A percentile compares a stretch with the other conserved stretches of the same genome.
Evolutionary conservation across 2,888 invertebrate species (phyloP).

Genomic region (Gymnocheta viridis): DNA sequence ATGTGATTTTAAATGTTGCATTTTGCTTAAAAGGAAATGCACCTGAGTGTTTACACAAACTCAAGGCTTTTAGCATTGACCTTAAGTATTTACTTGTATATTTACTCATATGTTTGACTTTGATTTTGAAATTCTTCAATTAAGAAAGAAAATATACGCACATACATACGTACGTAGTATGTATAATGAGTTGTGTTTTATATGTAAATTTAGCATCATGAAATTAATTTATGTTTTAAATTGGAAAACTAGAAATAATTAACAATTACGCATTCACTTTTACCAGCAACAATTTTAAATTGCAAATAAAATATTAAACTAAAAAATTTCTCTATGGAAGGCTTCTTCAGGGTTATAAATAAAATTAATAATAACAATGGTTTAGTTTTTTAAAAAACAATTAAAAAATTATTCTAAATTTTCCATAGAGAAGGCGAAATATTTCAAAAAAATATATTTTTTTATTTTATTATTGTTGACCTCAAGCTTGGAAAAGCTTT

Average conservation of each 20-base stretch:
- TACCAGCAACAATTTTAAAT: too few relatives aligned
- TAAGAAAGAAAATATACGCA: background rate
- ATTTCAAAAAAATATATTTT: too few relatives aligned
- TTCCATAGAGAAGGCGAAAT: too few relatives aligned
- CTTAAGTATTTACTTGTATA: background rate
- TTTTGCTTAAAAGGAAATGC: conserved; percentile 14
- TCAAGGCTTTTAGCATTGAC: conserved; percentile 45
- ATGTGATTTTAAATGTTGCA: conserved; percentile 25
- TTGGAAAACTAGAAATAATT: background rate
- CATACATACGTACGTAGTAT: background rate
- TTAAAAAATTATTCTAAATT: too few relatives aligned
- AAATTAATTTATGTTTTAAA: background rate
- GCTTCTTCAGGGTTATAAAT: too few relatives aligned
- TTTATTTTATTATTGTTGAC: too few relatives aligned
- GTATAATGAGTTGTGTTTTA: background rate
- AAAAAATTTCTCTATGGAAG: too few relatives aligned
- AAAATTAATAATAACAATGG: too few relatives aligned
- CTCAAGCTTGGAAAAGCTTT: too few relatives aligned
- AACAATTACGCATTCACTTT: too few relatives aligned
- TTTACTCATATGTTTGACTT: background rate
- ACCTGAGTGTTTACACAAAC: conserved; percentile 13
- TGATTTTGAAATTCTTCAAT: conserved; percentile 30
- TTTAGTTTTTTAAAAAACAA: too few relatives aligned
- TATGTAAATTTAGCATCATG: background rate
- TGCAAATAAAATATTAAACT: too few relatives aligned